These are phyloP conservation scores for Muschampia plurimacula DNA, from an alignment of 2,888 invertebrate genomes.

Conservation along the genomic window DNA sequence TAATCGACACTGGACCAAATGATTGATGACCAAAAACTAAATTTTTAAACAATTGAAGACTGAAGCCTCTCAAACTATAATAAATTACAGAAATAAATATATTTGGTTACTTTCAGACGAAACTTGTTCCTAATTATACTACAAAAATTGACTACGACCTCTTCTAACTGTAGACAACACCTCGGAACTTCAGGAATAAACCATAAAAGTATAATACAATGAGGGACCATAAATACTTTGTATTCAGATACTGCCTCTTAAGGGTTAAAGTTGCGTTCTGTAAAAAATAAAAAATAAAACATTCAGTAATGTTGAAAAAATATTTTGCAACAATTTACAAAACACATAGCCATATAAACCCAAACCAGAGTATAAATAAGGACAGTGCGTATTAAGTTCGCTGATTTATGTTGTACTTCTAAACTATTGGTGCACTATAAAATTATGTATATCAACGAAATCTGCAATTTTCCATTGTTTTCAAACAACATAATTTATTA, in stretches of 20 bases:
- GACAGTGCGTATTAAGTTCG: no score
- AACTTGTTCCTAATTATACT: constrained; percentile 13
- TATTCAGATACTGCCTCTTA: constrained; percentile 60
- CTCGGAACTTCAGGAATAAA: constrained; percentile 60
- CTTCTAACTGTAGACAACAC: constrained; percentile 44
- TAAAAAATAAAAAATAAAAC: constrained; percentile 53
- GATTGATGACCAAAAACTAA: background rate
- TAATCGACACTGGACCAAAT: background rate
- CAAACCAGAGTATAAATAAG: no score
- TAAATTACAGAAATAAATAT: constrained; percentile 46
- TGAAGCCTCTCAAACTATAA: constrained; percentile 5
- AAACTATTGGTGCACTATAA: no score
- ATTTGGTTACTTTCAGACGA: constrained; percentile 45
- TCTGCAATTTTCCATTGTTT: no score
- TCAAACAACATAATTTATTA: no score
- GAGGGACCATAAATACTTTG: constrained; percentile 71
- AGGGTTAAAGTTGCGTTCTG: constrained; percentile 63
- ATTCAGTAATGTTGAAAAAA: background rate
- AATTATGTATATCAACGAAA: no score
- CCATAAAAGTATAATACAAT: constrained; percentile 70
- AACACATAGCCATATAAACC: no score
- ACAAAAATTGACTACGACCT: constrained; percentile 10
- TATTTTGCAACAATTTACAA: no score
- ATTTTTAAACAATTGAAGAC: background rate
- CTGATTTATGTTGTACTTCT: no score